These are phyloP conservation scores for Cepaea nemoralis DNA, from an alignment of 1,140 invertebrate genomes.

Conservation along the genomic window DNA sequence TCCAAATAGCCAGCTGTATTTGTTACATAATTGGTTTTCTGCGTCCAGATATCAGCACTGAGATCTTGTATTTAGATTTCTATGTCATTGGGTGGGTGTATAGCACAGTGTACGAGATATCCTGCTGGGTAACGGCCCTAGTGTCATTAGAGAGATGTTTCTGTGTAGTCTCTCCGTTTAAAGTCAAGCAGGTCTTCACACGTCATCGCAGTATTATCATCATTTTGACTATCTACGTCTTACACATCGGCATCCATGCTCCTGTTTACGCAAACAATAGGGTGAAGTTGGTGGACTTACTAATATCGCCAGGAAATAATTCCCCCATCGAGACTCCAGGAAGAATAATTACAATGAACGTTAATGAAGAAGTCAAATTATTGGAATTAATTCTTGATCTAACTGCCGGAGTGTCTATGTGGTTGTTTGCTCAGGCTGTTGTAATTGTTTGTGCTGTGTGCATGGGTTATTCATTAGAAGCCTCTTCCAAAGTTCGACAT, in stretches of 20 bases:
- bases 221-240: background rate
- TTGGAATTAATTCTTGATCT: background rate
- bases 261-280: background rate
- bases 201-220: background rate
- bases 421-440: background rate
- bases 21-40: background rate
- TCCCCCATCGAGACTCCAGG: background rate
- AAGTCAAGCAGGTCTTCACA: background rate
- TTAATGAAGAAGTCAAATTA: background rate
- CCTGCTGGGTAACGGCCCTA: background rate
- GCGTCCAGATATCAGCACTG: background rate
- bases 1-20: background rate
- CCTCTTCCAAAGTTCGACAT: too few relatives aligned
- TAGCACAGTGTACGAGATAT: background rate
- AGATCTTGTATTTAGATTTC: background rate
- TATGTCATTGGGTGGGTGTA: background rate
- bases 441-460: too few relatives aligned
- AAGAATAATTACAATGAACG: background rate
- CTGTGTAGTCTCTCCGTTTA: background rate
- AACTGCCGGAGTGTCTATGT: background rate
- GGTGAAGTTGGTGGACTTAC: background rate
- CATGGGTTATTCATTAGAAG: too few relatives aligned
- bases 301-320: background rate
- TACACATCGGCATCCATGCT: background rate
- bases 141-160: background rate